Evolutionary conservation across 2,113 vertebrate species (phyloP).

Genomic region (Clarias magur): DNA sequence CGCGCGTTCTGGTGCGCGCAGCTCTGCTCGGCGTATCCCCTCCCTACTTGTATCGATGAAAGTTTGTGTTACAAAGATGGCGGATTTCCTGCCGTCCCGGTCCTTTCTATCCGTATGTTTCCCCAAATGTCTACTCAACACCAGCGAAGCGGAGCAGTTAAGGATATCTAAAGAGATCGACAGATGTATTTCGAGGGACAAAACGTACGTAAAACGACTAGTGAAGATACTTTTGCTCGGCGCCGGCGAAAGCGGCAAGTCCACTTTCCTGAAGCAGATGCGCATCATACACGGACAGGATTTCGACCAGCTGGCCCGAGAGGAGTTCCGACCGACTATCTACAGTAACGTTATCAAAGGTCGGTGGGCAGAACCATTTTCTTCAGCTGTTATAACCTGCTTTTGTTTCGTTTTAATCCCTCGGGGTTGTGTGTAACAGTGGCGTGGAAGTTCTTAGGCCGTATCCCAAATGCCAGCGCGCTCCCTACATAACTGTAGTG

Average conservation of each 20-base stretch:
- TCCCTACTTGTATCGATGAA: slow-evolving; percentile 74
- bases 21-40: slow-evolving; percentile 54
- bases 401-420: not conserved
- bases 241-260: slow-evolving; percentile 95
- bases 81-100: slow-evolving; percentile 95
- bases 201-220: slow-evolving; percentile 87
- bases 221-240: slow-evolving; percentile 93
- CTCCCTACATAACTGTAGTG: not conserved
- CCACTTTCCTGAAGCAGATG: slow-evolving; percentile 98
- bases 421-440: not conserved
- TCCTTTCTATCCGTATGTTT: slow-evolving; percentile 89
- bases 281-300: slow-evolving; percentile 94
- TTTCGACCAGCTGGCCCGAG: slow-evolving; percentile 89
- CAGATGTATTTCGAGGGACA: slow-evolving; percentile 83
- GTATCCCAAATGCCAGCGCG: not conserved
- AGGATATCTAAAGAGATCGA: slow-evolving; percentile 92
- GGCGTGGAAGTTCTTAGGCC: not conserved
- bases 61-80: slow-evolving; percentile 87
- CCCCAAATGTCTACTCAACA: slow-evolving; percentile 88
- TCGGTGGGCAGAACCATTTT: slow-evolving; percentile 40
- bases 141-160: slow-evolving; percentile 86
- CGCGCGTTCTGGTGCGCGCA: not conserved
- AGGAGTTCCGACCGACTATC: slow-evolving; percentile 91
- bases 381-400: no score
- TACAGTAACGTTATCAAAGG: slow-evolving; percentile 96